Evolutionary conservation across 2,113 vertebrate genomes (phyloP), one percentile per base, ranked within the genome.

Genomic region (Proterorhinus semilunaris): DNA sequence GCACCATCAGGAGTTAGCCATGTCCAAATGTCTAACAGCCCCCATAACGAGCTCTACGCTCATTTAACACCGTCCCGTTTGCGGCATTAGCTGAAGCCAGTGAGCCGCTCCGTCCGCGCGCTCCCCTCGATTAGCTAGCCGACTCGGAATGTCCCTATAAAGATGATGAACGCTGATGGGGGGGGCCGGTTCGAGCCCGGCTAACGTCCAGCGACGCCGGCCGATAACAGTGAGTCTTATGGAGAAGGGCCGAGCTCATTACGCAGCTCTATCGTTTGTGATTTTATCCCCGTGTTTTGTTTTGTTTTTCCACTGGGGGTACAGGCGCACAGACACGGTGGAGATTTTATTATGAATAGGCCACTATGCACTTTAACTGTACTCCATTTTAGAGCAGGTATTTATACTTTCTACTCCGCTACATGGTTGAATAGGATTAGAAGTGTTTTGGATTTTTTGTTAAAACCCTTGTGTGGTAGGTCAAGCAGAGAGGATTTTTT

Each of bases 11-110:
- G 64, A 64, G 74, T 64, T 70, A 79, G 75, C 83, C 79, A 72
- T 72, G 78, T 78, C 81, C 75, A 85, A 81, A 72, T 72, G 78
- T 78, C 81, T 76, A 85, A 81, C 79, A 82, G 78, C 80, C 76
- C 68, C 63, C 65, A 74, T 54, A 81, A 82, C 68, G 68, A 81
- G 78, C 62, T 71, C 78, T 74, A 69, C 66, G 78, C 75, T 86
- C 86, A 86, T 74, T 10, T 86, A 59, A 78, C 71, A 48, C 66
- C 59, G 81, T 64, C 63, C 71, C 76, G 71, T 74, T 83, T 71
- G 68, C 55, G 16, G 36, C 49, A 82, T 68, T 75, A 78, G 43
- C 72, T 75, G 79, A 79, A 72, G 65, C 42, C 64, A 74, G 44
- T 17, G 27, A 76, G 66, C 53, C 47, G 66, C 78, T 54, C 46